Conservation (phyloP, 2,797 vertebrate species). For the Neomorphus geoffroyi region DNA sequence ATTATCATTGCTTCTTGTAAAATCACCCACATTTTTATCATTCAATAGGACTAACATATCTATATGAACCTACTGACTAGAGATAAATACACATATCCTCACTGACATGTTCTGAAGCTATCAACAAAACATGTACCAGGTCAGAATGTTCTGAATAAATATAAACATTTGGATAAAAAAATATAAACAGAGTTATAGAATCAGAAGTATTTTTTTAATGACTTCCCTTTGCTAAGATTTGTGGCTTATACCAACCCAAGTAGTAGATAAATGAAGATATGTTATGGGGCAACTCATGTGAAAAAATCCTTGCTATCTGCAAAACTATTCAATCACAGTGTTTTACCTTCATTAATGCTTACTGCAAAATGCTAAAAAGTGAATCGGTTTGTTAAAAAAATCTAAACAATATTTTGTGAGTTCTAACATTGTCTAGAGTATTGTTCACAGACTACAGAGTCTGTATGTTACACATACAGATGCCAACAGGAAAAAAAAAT, state of each 20-base stretch:
- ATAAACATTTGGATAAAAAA: not conserved
- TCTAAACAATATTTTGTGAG: not conserved
- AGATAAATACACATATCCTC: not conserved
- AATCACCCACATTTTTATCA: not conserved
- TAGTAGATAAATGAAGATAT: not conserved
- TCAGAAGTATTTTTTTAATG: not conserved
- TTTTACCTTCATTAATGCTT: not conserved
- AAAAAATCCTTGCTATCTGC: not conserved
- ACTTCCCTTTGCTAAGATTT: not conserved
- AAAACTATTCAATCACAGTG: not conserved
- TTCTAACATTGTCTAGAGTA: not conserved
- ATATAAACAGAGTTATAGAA: not conserved
- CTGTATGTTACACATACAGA: not conserved
- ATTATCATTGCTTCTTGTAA: not conserved
- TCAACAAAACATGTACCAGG: not conserved
- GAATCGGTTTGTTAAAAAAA: not conserved
- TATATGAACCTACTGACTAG: not conserved
- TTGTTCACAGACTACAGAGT: not conserved
- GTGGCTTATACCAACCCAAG: not conserved
- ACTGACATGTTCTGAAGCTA: not conserved
- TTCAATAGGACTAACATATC: not conserved
- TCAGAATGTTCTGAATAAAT: not conserved
- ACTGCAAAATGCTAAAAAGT: not conserved
- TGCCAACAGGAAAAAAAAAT: not conserved
- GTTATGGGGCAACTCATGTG: not conserved